phyloP scores from a whole-genome alignment of 2,888 invertebrate species.

The Amiota mariae region DNA sequence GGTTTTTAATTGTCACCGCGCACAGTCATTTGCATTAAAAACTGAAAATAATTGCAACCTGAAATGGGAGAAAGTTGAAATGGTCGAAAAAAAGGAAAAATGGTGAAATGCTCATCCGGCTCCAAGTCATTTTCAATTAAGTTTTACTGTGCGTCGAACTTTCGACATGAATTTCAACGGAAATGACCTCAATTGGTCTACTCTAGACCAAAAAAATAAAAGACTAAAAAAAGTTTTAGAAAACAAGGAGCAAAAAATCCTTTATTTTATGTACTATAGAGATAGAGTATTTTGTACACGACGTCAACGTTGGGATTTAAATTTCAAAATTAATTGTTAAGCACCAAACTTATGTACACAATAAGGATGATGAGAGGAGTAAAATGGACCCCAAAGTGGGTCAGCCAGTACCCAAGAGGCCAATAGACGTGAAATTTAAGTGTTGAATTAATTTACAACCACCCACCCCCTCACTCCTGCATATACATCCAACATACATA shows the following conservation, averaged over 20 bases:
- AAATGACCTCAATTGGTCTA: conserved; percentile 14
- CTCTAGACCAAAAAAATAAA: conserved; percentile 1
- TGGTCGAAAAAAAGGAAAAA: not conserved
- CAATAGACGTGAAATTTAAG: conserved; percentile 68
- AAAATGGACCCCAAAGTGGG: conserved; percentile 46
- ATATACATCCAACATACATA: conserved; percentile 1
- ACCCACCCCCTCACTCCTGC: conserved; percentile 4
- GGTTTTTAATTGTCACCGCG: conserved; percentile 14
- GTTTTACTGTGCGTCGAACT: conserved; percentile 1
- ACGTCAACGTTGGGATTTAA: conserved; percentile 55
- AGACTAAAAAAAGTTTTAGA: not conserved
- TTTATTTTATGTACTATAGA: not conserved
- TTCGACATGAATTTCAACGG: conserved; percentile 17
- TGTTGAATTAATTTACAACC: conserved; percentile 55
- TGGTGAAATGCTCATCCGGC: not conserved
- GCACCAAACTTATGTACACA: not conserved
- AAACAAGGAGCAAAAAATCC: conserved; percentile 7
- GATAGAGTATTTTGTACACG: not conserved
- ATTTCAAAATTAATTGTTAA: conserved; percentile 63
- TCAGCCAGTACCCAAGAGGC: conserved; percentile 52
- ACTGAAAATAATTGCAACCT: conserved; percentile 12
- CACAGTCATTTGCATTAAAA: conserved; percentile 7
- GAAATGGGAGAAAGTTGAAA: not conserved
- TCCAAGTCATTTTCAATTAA: conserved; percentile 12
- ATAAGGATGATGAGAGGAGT: conserved; percentile 1